Base-by-base conservation (phyloP, 1,140 invertebrate species). In the Lucilia cuprina region DNA sequence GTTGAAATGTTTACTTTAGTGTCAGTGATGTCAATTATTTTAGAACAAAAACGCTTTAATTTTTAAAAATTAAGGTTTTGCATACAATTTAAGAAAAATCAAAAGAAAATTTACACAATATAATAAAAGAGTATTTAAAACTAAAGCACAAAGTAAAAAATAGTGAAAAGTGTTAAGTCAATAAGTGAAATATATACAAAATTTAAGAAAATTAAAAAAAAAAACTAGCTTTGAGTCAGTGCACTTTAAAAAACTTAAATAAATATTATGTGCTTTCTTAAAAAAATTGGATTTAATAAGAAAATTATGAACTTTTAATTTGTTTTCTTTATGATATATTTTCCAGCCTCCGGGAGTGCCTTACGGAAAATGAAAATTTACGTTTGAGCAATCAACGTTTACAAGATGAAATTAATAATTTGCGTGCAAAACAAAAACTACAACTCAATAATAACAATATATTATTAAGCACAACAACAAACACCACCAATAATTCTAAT, bases 301-400 rank as follows among this genome's bases (percentile, higher is more conserved):
- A 30, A 30, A 30, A 30, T 30, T 30, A 30, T 30, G 3, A 3
- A 30, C 25, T 30, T 84, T 41, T 80, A 78, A 83, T 74, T 14
- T 30, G 30, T 14, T 13, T 47, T n/a, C n/a, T 55, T 8, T 35
- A 14, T 74, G 75, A 82, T 30, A 85, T 19, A 9, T 83, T 25
- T 55, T 19, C 2, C 75, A 91, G 89, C 82, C 82, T 91, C n/a
- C 88, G 88, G 30, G 88, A 88, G 83, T 90, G 89, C 78, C 84
- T 91, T 84, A 84, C 84, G 19, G 88, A 89, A 85, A 88, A 87
- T 85, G 89, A 91, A n/a, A 85, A 86, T 34, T 74, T 90, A 85
- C 86, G 87, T 75, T 77, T 88, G n/a, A 90, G 87, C 84, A 90
- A 90, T 85, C 87, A 90, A 85, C 86, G 87, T 50, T 78, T 90